Evolutionary conservation across 2,888 invertebrate genomes (phyloP).

Genomic region (Exocentrus adspersus): DNA sequence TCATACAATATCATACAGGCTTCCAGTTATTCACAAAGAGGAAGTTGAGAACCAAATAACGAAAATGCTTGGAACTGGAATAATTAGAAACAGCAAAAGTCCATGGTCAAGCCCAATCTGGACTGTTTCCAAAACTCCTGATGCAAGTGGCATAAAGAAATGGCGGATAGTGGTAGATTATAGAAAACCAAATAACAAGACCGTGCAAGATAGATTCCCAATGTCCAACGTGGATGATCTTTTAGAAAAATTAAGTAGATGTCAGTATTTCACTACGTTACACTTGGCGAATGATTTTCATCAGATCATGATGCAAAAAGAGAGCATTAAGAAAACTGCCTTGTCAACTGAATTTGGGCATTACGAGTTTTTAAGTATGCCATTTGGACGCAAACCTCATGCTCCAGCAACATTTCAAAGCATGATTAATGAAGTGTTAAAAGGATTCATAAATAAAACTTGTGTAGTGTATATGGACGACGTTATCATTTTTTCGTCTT

Average conservation of each 20-base stretch:
- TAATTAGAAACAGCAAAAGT: slow-evolving; percentile 1
- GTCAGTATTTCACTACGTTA: background rate
- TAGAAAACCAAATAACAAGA: background rate
- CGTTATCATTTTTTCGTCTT: background rate
- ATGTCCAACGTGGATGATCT: slow-evolving; percentile 3
- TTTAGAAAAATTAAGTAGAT: slow-evolving; percentile 7
- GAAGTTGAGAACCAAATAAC: slow-evolving; percentile 11
- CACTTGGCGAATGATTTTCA: slow-evolving; percentile 1
- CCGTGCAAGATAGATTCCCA: background rate
- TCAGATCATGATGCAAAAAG: slow-evolving; percentile 8
- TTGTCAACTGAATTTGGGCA: background rate
- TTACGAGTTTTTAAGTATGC: background rate
- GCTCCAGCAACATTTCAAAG: background rate
- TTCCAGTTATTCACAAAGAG: background rate
- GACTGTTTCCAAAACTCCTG: slow-evolving; percentile 57
- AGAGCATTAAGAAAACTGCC: background rate
- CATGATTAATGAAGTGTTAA: background rate
- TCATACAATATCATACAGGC: too few species aligned
- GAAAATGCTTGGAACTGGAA: slow-evolving; percentile 3
- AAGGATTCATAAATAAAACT: background rate
- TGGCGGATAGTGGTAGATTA: slow-evolving; percentile 34
- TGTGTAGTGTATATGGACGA: background rate
- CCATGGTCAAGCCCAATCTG: slow-evolving; percentile 57
- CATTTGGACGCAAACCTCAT: background rate
- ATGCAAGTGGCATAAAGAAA: slow-evolving; percentile 51